phyloP scores from a whole-genome alignment of 2,888 invertebrate genomes.

The Sphaeridia pumilis region DNA sequence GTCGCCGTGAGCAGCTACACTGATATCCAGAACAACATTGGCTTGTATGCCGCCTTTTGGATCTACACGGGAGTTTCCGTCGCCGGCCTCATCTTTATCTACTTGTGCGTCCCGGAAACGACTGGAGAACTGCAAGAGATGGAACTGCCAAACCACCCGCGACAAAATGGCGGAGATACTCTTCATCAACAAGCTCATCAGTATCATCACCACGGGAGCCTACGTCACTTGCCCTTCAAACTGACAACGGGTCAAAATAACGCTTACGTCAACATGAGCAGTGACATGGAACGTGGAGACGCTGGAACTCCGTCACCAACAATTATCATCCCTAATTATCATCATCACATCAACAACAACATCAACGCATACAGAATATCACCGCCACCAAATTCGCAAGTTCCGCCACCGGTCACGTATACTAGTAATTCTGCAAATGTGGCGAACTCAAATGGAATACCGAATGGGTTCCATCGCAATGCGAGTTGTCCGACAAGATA shows the following conservation, averaged over 20 bases:
- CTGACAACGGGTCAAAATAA: not conserved
- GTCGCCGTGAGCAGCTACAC: conserved; percentile 75
- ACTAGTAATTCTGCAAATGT: too few relatives aligned
- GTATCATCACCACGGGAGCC: not conserved
- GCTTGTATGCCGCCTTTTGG: conserved; percentile 76
- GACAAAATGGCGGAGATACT: not conserved
- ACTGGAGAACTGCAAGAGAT: conserved; percentile 84
- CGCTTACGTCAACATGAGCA: not conserved
- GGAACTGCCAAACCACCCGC: conserved; percentile 34
- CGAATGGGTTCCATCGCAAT: not conserved
- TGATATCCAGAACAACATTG: conserved; percentile 62
- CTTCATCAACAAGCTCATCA: too few relatives aligned
- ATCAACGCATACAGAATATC: not conserved
- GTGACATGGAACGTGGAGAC: not conserved
- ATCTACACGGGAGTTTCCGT: conserved; percentile 72
- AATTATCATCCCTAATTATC: not conserved
- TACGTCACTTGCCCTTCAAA: not conserved
- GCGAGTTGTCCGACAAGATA: not conserved
- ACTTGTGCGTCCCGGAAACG: conserved; percentile 78
- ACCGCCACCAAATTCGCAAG: not conserved
- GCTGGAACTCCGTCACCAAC: too few relatives aligned
- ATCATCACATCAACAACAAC: not conserved
- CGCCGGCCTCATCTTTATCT: conserved; percentile 71
- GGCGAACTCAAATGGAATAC: too few relatives aligned
- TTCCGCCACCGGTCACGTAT: not conserved